Evolutionary conservation across 2,113 vertebrate genomes (phyloP), one percentile per base, ranked within the genome.

Genomic region (Halcyon senegalensis): DNA sequence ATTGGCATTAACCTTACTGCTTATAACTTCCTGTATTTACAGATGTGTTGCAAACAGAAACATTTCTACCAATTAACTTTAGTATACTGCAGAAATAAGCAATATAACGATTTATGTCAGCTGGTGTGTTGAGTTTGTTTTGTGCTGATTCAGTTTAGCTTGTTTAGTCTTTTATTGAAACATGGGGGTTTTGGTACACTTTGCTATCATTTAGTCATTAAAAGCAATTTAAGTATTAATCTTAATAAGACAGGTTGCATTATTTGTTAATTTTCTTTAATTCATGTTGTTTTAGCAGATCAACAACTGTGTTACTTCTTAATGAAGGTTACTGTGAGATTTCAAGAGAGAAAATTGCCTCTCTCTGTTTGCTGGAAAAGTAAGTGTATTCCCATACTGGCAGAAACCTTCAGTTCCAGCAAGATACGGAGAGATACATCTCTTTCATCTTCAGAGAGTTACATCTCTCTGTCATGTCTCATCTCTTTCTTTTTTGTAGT

Each of bases 61-160:
- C 24, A 88, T 58, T 92, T 60, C 59, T 90, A 84, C 28, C 18
- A 93, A 91, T 87, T 97, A 89, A 66, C 44, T 95, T 95, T 69
- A 50, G 19, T 30, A 9, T 84, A 77, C n/a, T 87, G 14, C 2
- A 83, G 68, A 92, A 93, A 95, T 51, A 93, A 92, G 25, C 19
- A 72, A 74, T 77, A 30, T 48, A 66, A 28, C 23, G 46, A 90
- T 94, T 93, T 94, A 91, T 94, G 66, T 58, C 69, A 93, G 13
- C 43, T 51, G 16, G 15, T 50, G 20, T 51, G 37, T 46, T 91
- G 33, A 33, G 8, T 55, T 87, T 16, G 14, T 93, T 94, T 96
- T 84, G 30, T 84, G 43, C 20, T 92, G 66, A 85, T 96, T 58
- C 7, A 93, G 30, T 92, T 92, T 90, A 59, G 17, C 16, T 33